phyloP scores from a whole-genome alignment of 2,888 invertebrate genomes.

The Morinoia aosen region DNA sequence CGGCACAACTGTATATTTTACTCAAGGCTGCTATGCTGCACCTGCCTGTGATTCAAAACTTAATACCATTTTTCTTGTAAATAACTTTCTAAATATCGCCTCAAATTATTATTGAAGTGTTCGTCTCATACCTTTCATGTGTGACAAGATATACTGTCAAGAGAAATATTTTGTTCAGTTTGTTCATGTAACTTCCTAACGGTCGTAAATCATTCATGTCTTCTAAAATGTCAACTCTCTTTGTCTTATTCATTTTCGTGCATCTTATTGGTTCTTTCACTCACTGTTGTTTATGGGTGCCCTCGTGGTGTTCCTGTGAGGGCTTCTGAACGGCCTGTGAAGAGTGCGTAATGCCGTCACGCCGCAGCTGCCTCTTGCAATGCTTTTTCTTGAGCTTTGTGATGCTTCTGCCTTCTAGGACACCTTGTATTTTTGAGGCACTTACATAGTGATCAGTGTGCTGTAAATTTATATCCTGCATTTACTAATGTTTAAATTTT shows the following conservation, averaged over 20 bases:
- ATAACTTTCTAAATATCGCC: background rate
- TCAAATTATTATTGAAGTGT: background rate
- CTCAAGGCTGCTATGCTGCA: background rate
- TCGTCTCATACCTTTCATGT: background rate
- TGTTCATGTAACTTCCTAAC: background rate
- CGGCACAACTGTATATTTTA: slow-evolving; percentile 2
- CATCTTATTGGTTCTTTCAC: background rate
- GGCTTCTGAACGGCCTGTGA: background rate
- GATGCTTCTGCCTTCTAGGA: background rate
- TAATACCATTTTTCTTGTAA: background rate
- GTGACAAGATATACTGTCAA: background rate
- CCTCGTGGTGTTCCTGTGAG: background rate
- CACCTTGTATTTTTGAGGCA: background rate
- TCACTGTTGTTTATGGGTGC: background rate
- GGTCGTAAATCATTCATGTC: slow-evolving; percentile 2
- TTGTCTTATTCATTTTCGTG: background rate
- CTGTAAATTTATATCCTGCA: background rate
- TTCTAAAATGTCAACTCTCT: background rate
- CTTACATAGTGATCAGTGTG: background rate
- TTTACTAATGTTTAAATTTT: background rate
- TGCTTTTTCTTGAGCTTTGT: background rate
- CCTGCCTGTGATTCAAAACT: slow-evolving; percentile 17
- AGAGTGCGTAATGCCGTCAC: background rate
- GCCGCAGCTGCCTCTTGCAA: background rate
- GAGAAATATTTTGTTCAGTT: background rate